These are phyloP conservation scores for Rhea americana DNA, from an alignment of 2,113 vertebrate genomes.

Conservation along the genomic window DNA sequence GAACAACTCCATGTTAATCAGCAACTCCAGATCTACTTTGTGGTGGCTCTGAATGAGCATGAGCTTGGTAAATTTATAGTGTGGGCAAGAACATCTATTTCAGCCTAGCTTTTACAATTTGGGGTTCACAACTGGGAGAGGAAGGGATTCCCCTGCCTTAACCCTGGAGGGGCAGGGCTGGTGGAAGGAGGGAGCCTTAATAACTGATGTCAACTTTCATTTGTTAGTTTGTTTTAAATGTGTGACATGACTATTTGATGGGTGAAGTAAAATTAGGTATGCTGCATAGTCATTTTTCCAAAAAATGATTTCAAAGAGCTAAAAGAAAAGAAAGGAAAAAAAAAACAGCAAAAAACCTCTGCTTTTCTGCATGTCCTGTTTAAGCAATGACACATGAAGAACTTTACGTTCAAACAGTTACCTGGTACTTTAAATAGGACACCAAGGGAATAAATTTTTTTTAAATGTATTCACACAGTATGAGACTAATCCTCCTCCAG, in stretches of 20 bases:
- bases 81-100: not conserved
- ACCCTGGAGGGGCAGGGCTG: not conserved
- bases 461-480: slow-evolving; percentile 23
- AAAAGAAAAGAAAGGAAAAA: not conserved
- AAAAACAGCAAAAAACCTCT: not conserved
- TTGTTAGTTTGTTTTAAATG: not conserved
- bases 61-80: not conserved
- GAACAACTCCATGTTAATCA: not conserved
- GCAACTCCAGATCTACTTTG: not conserved
- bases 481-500: slow-evolving; percentile 18
- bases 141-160: not conserved
- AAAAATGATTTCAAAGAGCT: slow-evolving; percentile 8
- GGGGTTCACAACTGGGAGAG: fast-evolving
- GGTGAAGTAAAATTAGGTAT: not conserved
- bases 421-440: slow-evolving; percentile 44
- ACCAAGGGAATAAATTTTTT: slow-evolving; percentile 15
- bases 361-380: not conserved
- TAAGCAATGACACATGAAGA: slow-evolving; percentile 51
- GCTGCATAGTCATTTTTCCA: not conserved
- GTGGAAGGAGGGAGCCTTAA: not conserved
- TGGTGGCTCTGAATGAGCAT: not conserved
- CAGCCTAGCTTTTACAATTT: not conserved
- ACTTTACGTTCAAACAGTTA: slow-evolving; percentile 19
- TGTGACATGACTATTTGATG: not conserved
- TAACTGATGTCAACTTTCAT: not conserved